Evolutionary conservation across 2,888 invertebrate genomes (phyloP).

Genomic region (Nemurella pictetii): DNA sequence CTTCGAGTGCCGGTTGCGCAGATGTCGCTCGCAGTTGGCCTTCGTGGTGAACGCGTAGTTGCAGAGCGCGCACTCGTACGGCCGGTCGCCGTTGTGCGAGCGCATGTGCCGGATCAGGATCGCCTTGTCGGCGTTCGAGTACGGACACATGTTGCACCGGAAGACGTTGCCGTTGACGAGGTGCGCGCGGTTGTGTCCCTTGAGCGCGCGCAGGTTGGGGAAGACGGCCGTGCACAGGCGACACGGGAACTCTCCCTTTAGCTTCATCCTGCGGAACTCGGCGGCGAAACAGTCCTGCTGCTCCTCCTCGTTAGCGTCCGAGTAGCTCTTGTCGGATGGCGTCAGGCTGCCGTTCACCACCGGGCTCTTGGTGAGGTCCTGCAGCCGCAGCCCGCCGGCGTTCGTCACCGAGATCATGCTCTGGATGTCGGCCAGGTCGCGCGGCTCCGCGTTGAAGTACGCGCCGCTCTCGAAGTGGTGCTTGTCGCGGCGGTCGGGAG

Average conservation of each 20-base stretch:
- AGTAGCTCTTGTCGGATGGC: slow-evolving; percentile 43
- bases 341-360: slow-evolving; percentile 40
- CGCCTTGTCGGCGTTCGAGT: slow-evolving; percentile 86
- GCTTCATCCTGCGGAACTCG: slow-evolving; percentile 85
- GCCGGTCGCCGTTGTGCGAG: slow-evolving; percentile 93
- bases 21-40: slow-evolving; percentile 94
- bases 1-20: slow-evolving; percentile 88
- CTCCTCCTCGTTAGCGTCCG: slow-evolving; percentile 53
- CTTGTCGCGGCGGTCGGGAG: slow-evolving; percentile 24
- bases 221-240: slow-evolving; percentile 85
- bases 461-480: slow-evolving; percentile 54
- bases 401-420: slow-evolving; percentile 80
- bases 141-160: slow-evolving; percentile 91
- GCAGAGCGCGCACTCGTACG: slow-evolving; percentile 93
- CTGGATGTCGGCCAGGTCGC: slow-evolving; percentile 84
- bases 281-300: slow-evolving; percentile 82
- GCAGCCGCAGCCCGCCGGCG: slow-evolving; percentile 41
- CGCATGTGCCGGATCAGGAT: slow-evolving; percentile 90
- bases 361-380: slow-evolving; percentile 38
- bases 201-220: slow-evolving; percentile 84
- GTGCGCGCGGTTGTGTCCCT: slow-evolving; percentile 88
- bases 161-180: slow-evolving; percentile 77
- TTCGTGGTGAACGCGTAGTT: slow-evolving; percentile 96
- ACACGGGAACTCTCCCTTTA: slow-evolving; percentile 88
- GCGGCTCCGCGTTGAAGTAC: slow-evolving; percentile 51